phyloP scores from a whole-genome alignment of 2,113 vertebrate genomes.

The Pungitius pungitius region DNA sequence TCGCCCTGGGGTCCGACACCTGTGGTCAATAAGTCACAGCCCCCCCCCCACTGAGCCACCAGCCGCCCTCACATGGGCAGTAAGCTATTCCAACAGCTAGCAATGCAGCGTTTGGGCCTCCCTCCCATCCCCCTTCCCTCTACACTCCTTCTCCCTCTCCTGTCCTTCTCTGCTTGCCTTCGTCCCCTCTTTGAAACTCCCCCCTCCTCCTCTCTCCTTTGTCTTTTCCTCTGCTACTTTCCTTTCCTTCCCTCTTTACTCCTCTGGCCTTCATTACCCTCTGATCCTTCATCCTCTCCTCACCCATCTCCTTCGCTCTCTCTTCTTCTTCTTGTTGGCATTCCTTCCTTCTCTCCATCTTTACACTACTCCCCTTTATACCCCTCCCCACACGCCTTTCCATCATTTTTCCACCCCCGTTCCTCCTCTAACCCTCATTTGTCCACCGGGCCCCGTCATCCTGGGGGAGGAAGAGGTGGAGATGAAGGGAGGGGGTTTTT shows the following conservation, averaged over 20 bases:
- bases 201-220: neutral
- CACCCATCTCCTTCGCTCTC: neutral
- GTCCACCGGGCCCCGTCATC: slow-evolving; percentile 17
- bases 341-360: neutral
- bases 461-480: slow-evolving; percentile 21
- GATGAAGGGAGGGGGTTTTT: neutral
- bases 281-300: too few species aligned
- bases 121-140: neutral
- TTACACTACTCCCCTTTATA: neutral
- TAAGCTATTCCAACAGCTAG: slow-evolving; percentile 42
- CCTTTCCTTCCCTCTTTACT: neutral
- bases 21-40: slow-evolving; percentile 67
- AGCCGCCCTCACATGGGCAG: slow-evolving; percentile 34
- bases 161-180: neutral
- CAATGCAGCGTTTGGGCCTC: slow-evolving; percentile 7
- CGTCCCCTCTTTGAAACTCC: neutral
- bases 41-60: slow-evolving; percentile 9
- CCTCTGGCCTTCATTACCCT: neutral
- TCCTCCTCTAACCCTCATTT: neutral
- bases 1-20: too few species aligned
- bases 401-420: neutral
- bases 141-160: neutral
- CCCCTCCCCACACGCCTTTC: too few species aligned
- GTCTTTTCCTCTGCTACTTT: neutral
- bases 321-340: neutral